phyloP scores from a whole-genome alignment of 1,140 invertebrate species.

The Bombus superbus region DNA sequence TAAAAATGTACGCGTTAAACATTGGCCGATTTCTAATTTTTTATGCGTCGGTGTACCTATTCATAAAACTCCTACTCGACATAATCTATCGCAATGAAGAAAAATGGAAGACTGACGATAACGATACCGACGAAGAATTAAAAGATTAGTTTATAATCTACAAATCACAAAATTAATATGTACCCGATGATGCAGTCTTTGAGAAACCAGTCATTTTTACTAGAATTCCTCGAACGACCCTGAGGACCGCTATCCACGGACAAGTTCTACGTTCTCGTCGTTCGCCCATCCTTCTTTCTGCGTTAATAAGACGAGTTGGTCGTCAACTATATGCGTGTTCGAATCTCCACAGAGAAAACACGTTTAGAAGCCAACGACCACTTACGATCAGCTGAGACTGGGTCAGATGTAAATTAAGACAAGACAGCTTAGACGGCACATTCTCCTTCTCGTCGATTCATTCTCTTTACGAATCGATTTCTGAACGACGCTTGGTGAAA shows the following conservation, averaged over 20 bases:
- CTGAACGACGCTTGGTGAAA: not conserved
- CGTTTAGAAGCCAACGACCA: conserved; percentile 64
- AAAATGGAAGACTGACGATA: no score
- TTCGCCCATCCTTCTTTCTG: not conserved
- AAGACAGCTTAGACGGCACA: not conserved
- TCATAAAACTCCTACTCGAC: no score
- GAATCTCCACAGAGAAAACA: not conserved
- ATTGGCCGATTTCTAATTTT: no score
- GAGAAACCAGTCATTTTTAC: not conserved
- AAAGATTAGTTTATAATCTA: no score
- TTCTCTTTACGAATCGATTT: not conserved
- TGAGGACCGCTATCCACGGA: not conserved
- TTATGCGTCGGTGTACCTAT: no score
- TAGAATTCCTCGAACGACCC: not conserved
- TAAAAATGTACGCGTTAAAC: no score
- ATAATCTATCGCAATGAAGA: no score
- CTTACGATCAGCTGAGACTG: conserved; percentile 64
- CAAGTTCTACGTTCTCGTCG: not conserved
- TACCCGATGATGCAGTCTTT: not conserved
- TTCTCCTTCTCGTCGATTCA: not conserved
- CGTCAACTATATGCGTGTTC: not conserved
- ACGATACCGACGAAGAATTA: no score
- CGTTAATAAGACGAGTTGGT: not conserved
- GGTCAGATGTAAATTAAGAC: conserved; percentile 68
- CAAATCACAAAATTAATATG: no score